Evolutionary conservation across 2,888 invertebrate species (phyloP).

Genomic region (Cecidostiba fungosa): DNA sequence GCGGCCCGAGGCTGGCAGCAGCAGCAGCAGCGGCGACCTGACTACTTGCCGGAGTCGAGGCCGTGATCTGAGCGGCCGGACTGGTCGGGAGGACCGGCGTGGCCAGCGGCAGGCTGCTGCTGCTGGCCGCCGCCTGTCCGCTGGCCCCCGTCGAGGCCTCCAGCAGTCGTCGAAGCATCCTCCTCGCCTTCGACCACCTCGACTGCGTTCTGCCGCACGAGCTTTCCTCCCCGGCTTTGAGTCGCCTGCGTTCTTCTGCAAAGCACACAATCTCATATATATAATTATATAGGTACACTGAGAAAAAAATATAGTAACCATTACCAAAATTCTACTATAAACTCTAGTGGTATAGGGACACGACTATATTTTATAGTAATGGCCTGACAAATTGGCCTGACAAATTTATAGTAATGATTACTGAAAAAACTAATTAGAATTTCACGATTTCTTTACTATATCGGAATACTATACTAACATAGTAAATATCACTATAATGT

Average conservation of each 20-base stretch:
- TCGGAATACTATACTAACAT: no score
- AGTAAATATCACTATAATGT: no score
- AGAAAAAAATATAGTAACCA: no score
- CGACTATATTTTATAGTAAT: no score
- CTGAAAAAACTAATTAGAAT: no score
- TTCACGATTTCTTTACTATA: no score
- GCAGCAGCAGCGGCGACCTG: neutral
- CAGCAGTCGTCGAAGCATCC: conserved; percentile 63
- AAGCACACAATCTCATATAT: neutral
- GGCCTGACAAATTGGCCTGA: no score
- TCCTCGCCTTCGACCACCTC: conserved; percentile 59
- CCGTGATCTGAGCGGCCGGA: conserved; percentile 38
- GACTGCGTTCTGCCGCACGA: conserved; percentile 64
- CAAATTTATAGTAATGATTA: no score
- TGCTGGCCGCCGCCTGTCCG: conserved; percentile 42
- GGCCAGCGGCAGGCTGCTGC: conserved; percentile 33
- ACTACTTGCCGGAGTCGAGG: conserved; percentile 20
- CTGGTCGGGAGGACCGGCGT: conserved; percentile 43
- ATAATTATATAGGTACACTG: no score
- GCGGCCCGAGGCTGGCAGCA: conserved; percentile 18
- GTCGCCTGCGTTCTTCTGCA: conserved; percentile 60
- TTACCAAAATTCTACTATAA: no score
- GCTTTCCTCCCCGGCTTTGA: conserved; percentile 62
- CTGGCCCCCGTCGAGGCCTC: conserved; percentile 56
- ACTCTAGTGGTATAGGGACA: no score